phyloP scores from a whole-genome alignment of 1,140 invertebrate genomes.

The Heliothis virescens region DNA sequence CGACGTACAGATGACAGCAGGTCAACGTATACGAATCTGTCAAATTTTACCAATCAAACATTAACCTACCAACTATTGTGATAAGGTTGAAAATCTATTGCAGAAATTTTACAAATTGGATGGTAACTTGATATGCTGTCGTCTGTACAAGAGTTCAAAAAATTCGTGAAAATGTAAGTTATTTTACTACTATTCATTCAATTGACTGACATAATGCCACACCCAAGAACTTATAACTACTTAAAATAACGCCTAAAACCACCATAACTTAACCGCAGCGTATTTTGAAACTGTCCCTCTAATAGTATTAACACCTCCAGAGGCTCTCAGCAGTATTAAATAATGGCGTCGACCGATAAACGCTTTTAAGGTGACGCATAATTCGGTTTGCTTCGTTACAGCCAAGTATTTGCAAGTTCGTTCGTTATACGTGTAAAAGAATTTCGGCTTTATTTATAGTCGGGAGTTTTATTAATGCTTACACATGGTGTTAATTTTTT shows the following conservation, averaged over 20 bases:
- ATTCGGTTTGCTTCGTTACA: constrained; percentile 59
- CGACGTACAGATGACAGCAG: too few species aligned
- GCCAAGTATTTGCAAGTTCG: constrained; percentile 31
- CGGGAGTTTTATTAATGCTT: neutral
- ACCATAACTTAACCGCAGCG: neutral
- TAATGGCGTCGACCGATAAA: constrained; percentile 70
- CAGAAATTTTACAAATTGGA: too few species aligned
- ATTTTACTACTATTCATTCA: too few species aligned
- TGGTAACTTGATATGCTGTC: too few species aligned
- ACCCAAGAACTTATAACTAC: neutral
- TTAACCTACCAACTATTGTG: too few species aligned
- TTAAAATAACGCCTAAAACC: neutral
- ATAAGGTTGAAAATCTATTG: too few species aligned
- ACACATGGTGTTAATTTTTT: too few species aligned
- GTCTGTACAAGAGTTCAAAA: too few species aligned
- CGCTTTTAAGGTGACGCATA: constrained; percentile 69
- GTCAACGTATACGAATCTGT: too few species aligned
- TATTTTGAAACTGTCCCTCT: constrained; percentile 11
- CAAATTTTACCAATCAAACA: too few species aligned
- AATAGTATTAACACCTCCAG: constrained; percentile 64
- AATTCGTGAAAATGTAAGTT: too few species aligned
- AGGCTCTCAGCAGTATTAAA: constrained; percentile 68
- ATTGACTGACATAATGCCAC: too few species aligned
- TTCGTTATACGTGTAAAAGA: constrained; percentile 24
- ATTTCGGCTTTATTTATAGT: neutral